Conservation (phyloP, 1,140 invertebrate genomes). For the Sitobion miscanthi region DNA sequence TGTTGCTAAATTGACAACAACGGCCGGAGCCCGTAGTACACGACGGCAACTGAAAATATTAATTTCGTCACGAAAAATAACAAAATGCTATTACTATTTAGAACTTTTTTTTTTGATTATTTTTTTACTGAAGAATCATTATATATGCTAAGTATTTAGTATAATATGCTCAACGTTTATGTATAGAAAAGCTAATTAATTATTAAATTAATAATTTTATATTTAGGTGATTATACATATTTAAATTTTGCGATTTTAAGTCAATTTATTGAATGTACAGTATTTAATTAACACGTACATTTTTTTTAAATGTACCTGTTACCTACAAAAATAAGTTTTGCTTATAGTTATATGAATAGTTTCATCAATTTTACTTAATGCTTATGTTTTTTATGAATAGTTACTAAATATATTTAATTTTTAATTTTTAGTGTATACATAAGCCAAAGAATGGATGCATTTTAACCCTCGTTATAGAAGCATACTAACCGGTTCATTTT, state of each 20-base stretch:
- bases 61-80: background rate
- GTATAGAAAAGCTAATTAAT: no score
- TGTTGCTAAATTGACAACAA: background rate
- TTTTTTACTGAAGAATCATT: no score
- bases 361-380: background rate
- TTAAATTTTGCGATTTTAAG: background rate
- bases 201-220: background rate
- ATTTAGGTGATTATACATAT: background rate
- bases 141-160: no score
- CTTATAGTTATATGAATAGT: background rate
- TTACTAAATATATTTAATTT: background rate
- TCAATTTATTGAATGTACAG: background rate
- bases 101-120: background rate
- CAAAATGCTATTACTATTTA: background rate
- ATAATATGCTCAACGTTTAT: no score
- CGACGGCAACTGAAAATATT: conserved; percentile 23
- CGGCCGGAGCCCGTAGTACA: background rate
- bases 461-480: background rate
- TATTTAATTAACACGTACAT: no score
- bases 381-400: background rate
- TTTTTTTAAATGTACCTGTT: no score
- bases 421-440: background rate
- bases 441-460: background rate
- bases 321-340: background rate
- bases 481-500: conserved; percentile 36